These are phyloP conservation scores for Tylochromis polylepis DNA, from an alignment of 2,113 vertebrate genomes.

Conservation along the genomic window DNA sequence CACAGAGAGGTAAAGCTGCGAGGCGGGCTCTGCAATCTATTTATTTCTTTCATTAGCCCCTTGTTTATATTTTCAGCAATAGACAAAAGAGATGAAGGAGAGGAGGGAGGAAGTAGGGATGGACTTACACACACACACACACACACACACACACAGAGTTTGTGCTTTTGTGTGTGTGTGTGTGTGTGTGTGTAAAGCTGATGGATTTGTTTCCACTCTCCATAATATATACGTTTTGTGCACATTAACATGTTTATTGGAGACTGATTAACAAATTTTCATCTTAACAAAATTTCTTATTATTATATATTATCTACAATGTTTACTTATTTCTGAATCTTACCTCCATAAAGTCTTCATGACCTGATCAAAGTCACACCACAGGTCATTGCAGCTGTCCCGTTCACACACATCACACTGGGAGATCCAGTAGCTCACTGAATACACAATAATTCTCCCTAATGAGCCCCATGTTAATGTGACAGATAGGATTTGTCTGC, in stretches of 20 bases:
- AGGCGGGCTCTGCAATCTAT: conserved; percentile 27
- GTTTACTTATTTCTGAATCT: background rate
- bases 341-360: background rate
- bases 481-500: background rate
- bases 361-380: background rate
- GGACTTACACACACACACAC: no score
- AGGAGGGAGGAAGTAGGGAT: background rate
- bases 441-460: background rate
- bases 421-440: background rate
- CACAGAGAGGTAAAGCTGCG: conserved; percentile 28
- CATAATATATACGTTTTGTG: background rate
- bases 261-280: background rate
- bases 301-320: background rate
- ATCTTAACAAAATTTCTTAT: background rate
- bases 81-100: background rate
- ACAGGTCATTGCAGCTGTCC: background rate
- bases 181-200: background rate
- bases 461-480: background rate
- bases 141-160: no score
- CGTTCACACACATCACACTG: background rate
- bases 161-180: background rate
- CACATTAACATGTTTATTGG: background rate
- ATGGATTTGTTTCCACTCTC: background rate
- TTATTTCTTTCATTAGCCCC: conserved; percentile 57
- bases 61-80: conserved; percentile 52